Conservation (phyloP, 2,888 invertebrate genomes). For the Mesochorus sp. region DNA sequence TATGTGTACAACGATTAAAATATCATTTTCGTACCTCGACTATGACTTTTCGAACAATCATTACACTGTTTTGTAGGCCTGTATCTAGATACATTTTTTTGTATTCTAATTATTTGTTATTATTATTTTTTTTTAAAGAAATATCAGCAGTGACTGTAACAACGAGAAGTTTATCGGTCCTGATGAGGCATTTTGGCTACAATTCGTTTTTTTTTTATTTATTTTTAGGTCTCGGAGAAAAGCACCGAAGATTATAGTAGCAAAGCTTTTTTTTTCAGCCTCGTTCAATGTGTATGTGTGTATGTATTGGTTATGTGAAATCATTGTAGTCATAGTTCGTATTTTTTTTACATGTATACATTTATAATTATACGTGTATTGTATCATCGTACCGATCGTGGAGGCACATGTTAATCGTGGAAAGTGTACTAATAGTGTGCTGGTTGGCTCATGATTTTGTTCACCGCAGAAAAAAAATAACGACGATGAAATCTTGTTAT, state of each 20-base stretch:
- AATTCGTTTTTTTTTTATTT: background rate
- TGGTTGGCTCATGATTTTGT: constrained; percentile 4
- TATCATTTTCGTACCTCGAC: background rate
- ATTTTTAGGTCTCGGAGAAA: constrained; percentile 27
- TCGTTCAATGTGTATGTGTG: background rate
- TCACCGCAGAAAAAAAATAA: constrained; percentile 36
- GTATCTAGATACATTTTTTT: background rate
- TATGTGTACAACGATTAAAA: background rate
- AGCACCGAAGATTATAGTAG: constrained; percentile 25
- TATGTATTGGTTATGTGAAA: constrained; percentile 11
- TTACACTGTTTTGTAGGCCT: constrained; percentile 30
- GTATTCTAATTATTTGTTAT: no score
- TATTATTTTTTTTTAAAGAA: no score
- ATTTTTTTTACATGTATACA: background rate
- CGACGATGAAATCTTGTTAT: background rate
- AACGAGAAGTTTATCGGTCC: background rate
- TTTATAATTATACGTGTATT: background rate
- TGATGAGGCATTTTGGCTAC: background rate
- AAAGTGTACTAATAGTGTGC: constrained; percentile 3
- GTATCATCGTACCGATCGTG: constrained; percentile 14
- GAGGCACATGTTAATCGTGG: constrained; percentile 43
- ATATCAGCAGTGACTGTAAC: no score
- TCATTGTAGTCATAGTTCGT: background rate
- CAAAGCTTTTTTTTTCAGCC: constrained; percentile 18
- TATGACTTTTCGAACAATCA: background rate